Conservation (phyloP, 2,113 vertebrate species). For the Stictonetta naevosa region DNA sequence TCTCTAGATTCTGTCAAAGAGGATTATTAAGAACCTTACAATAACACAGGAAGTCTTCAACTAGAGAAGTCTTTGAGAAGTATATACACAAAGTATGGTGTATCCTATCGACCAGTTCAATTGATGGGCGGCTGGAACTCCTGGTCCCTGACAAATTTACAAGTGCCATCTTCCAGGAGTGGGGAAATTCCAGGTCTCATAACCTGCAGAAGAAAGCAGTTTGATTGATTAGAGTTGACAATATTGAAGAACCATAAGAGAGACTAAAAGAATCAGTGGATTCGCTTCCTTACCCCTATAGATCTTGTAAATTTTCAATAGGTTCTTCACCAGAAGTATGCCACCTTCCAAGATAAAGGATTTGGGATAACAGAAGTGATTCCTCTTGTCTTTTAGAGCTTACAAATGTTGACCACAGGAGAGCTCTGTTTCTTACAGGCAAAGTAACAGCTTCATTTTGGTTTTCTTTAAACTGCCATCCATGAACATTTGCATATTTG, state of each 20-base stretch:
- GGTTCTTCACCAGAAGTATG: not conserved
- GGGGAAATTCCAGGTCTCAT: not conserved
- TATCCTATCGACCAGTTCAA: not conserved
- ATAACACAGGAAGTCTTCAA: not conserved
- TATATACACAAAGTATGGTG: not conserved
- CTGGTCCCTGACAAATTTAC: not conserved
- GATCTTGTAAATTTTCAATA: not conserved
- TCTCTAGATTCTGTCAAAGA: not conserved
- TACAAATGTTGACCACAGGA: not conserved
- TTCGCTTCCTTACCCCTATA: not conserved
- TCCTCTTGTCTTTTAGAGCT: not conserved
- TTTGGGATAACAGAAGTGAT: not conserved
- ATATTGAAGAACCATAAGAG: not conserved
- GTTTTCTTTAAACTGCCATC: not conserved
- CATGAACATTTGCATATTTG: not conserved
- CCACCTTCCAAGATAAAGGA: not conserved
- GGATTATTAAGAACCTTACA: not conserved
- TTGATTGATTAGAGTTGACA: not conserved
- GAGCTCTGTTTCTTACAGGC: not conserved
- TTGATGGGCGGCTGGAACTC: not conserved
- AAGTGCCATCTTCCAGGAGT: not conserved
- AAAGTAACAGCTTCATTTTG: not conserved
- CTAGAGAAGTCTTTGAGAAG: not conserved
- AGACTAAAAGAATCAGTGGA: not conserved
- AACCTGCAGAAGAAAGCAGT: not conserved